Evolutionary conservation across 2,797 vertebrate genomes (phyloP), one percentile per base, ranked within the genome.

Genomic region (Gymnothorax reevesii): DNA sequence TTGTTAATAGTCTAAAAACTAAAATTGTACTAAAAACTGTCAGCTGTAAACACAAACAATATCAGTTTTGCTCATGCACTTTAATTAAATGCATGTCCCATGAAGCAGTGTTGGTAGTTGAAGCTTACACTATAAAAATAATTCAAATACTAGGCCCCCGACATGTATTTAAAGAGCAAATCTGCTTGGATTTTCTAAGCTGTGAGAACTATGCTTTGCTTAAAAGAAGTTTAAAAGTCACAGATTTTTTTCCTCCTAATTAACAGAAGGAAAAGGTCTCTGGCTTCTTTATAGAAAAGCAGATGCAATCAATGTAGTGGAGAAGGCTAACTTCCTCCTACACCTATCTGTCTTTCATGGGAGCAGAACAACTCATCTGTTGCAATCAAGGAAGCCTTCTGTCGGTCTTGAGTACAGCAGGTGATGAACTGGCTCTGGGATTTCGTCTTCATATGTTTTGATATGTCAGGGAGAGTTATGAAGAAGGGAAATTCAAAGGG

Each of bases 281-380:
- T 13, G 27, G 73, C 73, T 75, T 75, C 33, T 49, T 42, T 13
- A 42, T 4, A 75, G 73, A 4, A 49, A 75, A 75, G 73, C 73
- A 42, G 71, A 13, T 13, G 73, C 42, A 17, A 17, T 77, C 42
- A 13, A 77, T 77, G 12, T 77, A 20, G 73, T 4, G 1, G 33
- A 77, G 33, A 77, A 42, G 52, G 73, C 73, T 42, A 49, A 12
- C 73, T 52, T 77, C 33, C 33, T 77, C 73, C 33, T 42, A 42
- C 73, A 27, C 6, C 42, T 49, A 77, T 77, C 73, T 5, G 73
- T 77, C 73, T 42, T 42, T 42, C 17, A 22, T 75, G 73, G 73
- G 27, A 73, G 69, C 69, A 73, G 17, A 73, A 73, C 69, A 27
- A 73, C 69, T 73, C 69, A 73, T 73, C 69, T 73, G 69, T 73